Evolutionary conservation across 2,888 invertebrate genomes (phyloP).

Genomic region (Andrena haemorrhoa): DNA sequence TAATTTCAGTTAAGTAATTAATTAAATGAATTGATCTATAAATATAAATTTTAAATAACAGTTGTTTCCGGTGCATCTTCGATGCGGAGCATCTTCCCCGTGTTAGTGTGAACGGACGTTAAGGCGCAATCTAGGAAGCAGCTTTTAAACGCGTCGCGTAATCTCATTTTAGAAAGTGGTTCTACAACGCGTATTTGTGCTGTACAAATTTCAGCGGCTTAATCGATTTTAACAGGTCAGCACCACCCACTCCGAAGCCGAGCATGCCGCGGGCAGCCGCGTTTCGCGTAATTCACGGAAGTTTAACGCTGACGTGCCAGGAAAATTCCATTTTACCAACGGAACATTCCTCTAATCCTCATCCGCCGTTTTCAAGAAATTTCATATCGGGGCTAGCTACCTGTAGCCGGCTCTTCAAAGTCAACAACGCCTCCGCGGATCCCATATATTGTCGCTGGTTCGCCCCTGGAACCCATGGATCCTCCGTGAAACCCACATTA

Average conservation of each 20-base stretch:
- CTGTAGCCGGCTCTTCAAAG: too few relatives aligned
- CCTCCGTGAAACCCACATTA: too few relatives aligned
- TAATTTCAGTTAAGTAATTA: too few relatives aligned
- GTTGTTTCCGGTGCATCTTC: too few relatives aligned
- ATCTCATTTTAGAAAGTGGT: constrained; percentile 47
- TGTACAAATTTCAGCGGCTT: constrained; percentile 39
- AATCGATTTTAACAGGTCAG: constrained; percentile 38
- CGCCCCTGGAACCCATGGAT: too few relatives aligned
- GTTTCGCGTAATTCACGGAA: constrained; percentile 27
- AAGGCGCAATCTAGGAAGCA: constrained; percentile 22
- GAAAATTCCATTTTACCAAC: constrained; percentile 28
- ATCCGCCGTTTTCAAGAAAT: not conserved
- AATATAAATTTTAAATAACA: too few relatives aligned
- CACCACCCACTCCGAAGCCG: constrained; percentile 13
- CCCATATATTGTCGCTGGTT: too few relatives aligned
- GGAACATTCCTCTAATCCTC: not conserved
- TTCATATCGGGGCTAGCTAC: not conserved
- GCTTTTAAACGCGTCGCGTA: constrained; percentile 42
- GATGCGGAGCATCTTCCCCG: not conserved
- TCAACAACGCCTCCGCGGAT: too few relatives aligned
- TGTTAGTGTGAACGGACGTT: not conserved
- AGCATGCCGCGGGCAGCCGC: constrained; percentile 9
- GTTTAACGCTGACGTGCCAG: constrained; percentile 51
- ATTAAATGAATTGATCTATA: too few relatives aligned
- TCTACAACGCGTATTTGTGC: constrained; percentile 25